phyloP scores from a whole-genome alignment of 1,140 invertebrate species.

The Drosophila cardini region DNA sequence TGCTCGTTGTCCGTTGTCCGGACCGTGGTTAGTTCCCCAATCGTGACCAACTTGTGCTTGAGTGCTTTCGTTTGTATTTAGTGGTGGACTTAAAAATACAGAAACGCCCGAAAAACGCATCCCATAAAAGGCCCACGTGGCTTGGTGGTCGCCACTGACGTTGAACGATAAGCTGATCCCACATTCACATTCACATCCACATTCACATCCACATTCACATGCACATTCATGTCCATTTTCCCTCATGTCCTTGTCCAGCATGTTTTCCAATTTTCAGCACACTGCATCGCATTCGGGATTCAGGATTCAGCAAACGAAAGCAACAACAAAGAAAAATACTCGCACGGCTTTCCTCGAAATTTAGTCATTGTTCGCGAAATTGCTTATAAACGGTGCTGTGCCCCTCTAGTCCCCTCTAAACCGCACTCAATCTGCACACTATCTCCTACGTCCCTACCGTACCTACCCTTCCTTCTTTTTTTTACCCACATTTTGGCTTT shows the following conservation, averaged over 20 bases:
- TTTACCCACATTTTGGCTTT: conserved; percentile 32
- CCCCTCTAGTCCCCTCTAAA: conserved; percentile 11
- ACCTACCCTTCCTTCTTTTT: neutral
- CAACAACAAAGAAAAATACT: conserved; percentile 62
- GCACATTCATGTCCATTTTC: neutral
- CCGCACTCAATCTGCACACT: conserved; percentile 54
- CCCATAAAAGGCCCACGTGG: conserved; percentile 65
- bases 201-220: conserved; percentile 6
- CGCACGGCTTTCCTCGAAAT: conserved; percentile 62
- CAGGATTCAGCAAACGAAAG: conserved; percentile 39
- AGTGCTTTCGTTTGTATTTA: conserved; percentile 84
- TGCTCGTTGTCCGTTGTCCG: conserved; percentile 23
- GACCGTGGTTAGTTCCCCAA: conserved; percentile 54
- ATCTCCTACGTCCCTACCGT: neutral
- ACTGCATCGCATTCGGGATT: conserved; percentile 71
- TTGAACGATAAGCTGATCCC: conserved; percentile 65
- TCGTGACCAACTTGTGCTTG: conserved; percentile 83
- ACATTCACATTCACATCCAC: conserved; percentile 20
- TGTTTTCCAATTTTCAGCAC: conserved; percentile 78
- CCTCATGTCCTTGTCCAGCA: conserved; percentile 48
- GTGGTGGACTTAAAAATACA: conserved; percentile 84
- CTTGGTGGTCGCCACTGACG: conserved; percentile 70
- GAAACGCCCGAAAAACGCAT: conserved; percentile 44
- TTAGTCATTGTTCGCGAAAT: conserved; percentile 82
- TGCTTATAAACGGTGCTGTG: conserved; percentile 64